Base-by-base conservation (phyloP, 2,113 vertebrate genomes). In the Seriola quinqueradiata region DNA sequence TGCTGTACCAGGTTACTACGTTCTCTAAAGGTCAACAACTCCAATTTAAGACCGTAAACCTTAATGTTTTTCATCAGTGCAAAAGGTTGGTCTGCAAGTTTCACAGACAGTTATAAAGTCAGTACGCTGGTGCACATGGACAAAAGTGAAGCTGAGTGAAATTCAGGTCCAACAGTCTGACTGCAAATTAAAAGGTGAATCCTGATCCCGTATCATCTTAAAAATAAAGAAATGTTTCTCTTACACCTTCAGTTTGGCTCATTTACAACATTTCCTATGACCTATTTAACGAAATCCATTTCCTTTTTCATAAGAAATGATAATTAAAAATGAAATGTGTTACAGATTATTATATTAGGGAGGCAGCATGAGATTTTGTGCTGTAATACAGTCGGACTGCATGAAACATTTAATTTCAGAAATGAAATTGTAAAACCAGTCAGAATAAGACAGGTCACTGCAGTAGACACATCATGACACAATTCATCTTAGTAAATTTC, bases 21-120 rank as follows among this genome's bases (percentile, higher is more conserved):
- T 72, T 83, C 32, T 75, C 46, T 34, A 59, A 78, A 75, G 60
- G 76, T 61, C 48, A 67, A 67, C 16, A 57, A 42, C 65, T 71
- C 46, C 38, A 57, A 34, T 83, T 50, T 82, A 59, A 79, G 52
- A 36, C 38, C 58, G 79, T 58, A 73, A 50, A 65, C 8, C 28
- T 74, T 74, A 36, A 82, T 69, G 48, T 72, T 63, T 64, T 25
- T 78, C 50, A 64, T 57, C 28, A 63, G n/a, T 36, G 42, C 50
- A 52, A 77, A 77, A 60, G 42, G 40, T 75, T 58, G 23, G n/a
- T n/a, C 16, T 68, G 42, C 25, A 72, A 8, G 44, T 72, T 76
- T 55, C 50, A 73, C 48, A 64, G 50, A 46, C 34, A 36, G 28
- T 32, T 55, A 28, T 38, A 67, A 23, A 70, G 54, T 58, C 52